These are phyloP conservation scores for Crotalus viridis DNA, from an alignment of 2,113 vertebrate species.

Conservation along the genomic window DNA sequence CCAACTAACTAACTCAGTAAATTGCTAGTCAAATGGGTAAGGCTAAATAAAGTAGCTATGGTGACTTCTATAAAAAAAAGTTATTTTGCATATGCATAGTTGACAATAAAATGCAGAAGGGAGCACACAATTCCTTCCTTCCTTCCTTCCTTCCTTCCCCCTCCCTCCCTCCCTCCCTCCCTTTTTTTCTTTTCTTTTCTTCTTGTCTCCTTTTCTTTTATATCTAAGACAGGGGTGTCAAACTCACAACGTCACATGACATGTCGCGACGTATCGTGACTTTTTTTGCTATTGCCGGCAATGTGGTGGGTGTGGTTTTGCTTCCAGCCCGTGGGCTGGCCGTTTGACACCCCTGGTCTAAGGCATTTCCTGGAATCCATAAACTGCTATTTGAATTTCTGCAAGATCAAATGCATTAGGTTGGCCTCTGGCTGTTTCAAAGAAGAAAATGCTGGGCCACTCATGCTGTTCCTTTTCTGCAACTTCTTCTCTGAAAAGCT, in stretches of 20 bases:
- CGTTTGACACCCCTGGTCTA: neutral
- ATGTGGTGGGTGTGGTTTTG: too few relatives aligned
- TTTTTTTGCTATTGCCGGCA: too few relatives aligned
- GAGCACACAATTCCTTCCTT: neutral
- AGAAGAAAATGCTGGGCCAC: neutral
- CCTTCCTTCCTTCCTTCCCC: neutral
- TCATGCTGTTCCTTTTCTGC: neutral
- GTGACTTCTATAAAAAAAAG: neutral
- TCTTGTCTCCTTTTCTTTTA: neutral
- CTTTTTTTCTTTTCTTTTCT: neutral
- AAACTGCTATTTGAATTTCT: neutral
- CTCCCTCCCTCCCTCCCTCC: neutral
- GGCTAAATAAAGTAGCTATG: neutral
- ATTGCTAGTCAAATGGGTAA: neutral
- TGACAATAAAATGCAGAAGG: neutral
- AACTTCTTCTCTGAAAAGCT: neutral
- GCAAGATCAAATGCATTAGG: neutral
- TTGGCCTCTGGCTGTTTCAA: neutral
- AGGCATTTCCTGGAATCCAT: neutral
- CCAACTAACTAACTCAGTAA: neutral
- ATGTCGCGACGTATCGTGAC: too few relatives aligned
- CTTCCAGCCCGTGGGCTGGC: too few relatives aligned
- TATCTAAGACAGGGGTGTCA: neutral
- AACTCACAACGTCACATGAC: too few relatives aligned
- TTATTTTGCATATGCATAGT: neutral